Evolutionary conservation across 2,797 vertebrate species (phyloP).

Genomic region (Cirrhinus molitorella): DNA sequence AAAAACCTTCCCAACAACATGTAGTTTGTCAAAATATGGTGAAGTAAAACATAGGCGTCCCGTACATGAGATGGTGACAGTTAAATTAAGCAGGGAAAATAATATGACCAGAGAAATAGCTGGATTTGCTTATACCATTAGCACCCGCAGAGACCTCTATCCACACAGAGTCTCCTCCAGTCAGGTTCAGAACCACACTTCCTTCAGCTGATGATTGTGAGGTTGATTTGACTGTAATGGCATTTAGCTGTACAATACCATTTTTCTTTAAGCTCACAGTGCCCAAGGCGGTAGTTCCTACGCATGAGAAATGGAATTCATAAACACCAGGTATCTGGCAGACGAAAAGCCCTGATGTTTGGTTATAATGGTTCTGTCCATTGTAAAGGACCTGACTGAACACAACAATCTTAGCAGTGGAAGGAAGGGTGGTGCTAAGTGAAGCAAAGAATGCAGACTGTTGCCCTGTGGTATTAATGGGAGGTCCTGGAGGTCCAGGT

Average conservation of each 20-base stretch:
- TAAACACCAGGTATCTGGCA: slow-evolving; percentile 54
- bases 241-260: neutral
- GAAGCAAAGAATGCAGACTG: slow-evolving; percentile 59
- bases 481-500: slow-evolving; percentile 4
- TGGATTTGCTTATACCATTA: neutral
- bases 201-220: slow-evolving; percentile 38
- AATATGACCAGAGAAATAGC: slow-evolving; percentile 43
- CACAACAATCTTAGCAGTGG: slow-evolving; percentile 34
- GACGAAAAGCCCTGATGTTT: slow-evolving; percentile 45
- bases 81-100: slow-evolving; percentile 35
- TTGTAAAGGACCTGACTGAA: slow-evolving; percentile 62
- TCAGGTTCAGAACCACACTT: slow-evolving; percentile 45
- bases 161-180: slow-evolving; percentile 49
- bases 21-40: too few species aligned
- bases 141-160: slow-evolving; percentile 6
- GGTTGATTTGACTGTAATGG: neutral
- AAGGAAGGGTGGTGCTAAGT: slow-evolving; percentile 15
- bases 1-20: too few species aligned
- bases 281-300: neutral
- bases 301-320: slow-evolving; percentile 51
- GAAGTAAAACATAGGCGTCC: too few species aligned
- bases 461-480: slow-evolving; percentile 41
- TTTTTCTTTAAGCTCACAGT: slow-evolving; percentile 35
- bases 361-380: slow-evolving; percentile 60
- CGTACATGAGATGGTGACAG: too few species aligned